These are phyloP conservation scores for Amblyopsis rosae DNA, from an alignment of 2,113 vertebrate species.

Conservation along the genomic window DNA sequence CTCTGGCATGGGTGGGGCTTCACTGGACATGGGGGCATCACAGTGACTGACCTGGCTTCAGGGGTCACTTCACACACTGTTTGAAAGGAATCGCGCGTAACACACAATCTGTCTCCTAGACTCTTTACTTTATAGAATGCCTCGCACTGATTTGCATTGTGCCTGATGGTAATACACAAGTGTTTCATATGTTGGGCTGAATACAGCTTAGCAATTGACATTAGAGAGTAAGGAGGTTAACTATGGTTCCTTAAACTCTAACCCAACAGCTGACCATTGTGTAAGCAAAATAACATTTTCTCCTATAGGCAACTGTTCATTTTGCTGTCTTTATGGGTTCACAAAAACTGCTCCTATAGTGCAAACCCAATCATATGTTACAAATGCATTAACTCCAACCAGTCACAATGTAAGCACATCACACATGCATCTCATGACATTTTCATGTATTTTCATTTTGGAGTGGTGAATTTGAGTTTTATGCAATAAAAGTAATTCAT, in stretches of 20 bases:
- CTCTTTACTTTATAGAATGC: slow-evolving; percentile 12
- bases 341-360: no score
- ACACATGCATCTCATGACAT: no score
- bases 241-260: background rate
- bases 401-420: no score
- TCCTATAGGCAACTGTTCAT: slow-evolving; percentile 36
- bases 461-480: no score
- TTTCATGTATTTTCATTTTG: no score
- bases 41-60: slow-evolving; percentile 66
- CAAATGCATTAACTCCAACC: no score
- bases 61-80: slow-evolving; percentile 74
- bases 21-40: slow-evolving; percentile 65
- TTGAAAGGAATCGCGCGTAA: slow-evolving; percentile 69
- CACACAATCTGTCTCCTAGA: slow-evolving; percentile 39
- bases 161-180: no score
- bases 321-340: no score
- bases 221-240: background rate
- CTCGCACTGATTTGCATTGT: no score
- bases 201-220: background rate
- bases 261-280: slow-evolving; percentile 8
- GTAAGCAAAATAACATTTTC: slow-evolving; percentile 12
- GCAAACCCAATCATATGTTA: no score
- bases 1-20: slow-evolving; percentile 52
- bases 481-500: no score
- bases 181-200: no score